Conservation (phyloP, 1,140 invertebrate species). For the Globodera ellingtonae region DNA sequence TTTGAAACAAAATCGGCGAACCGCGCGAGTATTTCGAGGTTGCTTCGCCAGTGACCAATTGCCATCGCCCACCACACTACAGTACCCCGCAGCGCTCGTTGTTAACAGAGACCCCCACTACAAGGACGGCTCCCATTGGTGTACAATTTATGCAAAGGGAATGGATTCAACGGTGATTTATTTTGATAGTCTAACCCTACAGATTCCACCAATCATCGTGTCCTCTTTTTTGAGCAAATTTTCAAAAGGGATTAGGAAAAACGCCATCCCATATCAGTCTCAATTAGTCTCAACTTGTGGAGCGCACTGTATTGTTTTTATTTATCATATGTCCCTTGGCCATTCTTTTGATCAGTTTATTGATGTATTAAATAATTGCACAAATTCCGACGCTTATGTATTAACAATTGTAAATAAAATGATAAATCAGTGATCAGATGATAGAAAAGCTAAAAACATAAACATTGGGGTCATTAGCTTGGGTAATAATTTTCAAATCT, state of each 20-base stretch:
- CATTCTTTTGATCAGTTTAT: conserved; percentile 1
- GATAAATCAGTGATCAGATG: neutral
- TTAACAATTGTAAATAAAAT: neutral
- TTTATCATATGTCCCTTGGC: conserved; percentile 1
- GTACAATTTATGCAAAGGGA: conserved; percentile 5
- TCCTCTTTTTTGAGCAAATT: conserved; percentile 5
- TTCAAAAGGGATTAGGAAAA: neutral
- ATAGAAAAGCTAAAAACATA: neutral
- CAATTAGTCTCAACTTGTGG: neutral
- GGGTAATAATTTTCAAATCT: neutral
- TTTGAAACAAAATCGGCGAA: conserved; percentile 5
- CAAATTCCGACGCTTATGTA: neutral
- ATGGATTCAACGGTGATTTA: neutral
- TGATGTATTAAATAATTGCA: neutral
- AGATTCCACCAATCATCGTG: neutral
- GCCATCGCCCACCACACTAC: neutral
- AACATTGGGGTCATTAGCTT: neutral
- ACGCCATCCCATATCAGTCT: neutral
- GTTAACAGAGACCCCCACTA: neutral
- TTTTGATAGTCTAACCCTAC: neutral
- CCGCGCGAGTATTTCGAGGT: neutral
- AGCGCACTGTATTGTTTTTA: conserved; percentile 1
- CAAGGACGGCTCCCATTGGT: conserved; percentile 4
- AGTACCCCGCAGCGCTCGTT: conserved; percentile 15
- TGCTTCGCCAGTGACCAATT: conserved; percentile 14